Evolutionary conservation across 2,113 vertebrate genomes (phyloP), one percentile per base, ranked within the genome.

Genomic region (Aramus guarauna): DNA sequence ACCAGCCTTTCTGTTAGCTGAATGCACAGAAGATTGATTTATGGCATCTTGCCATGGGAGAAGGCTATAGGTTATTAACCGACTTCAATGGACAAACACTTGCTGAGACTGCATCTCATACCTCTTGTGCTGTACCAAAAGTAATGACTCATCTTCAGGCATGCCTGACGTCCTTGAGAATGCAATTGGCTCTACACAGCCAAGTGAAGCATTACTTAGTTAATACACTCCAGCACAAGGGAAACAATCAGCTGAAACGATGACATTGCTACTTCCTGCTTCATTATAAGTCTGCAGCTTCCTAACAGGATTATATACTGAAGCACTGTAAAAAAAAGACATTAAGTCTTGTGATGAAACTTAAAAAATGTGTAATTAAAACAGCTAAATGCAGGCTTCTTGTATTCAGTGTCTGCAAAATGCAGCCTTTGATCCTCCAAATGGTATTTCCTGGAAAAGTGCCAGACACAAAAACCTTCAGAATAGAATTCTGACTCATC

Each of bases 261-360:
- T 94, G 92, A 73, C 94, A 96, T 17, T 79, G 64, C 94, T 96
- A 30, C 95, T 96, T 97, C 81, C 84, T 93, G 92, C 79, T 95
- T 95, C 63, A 83, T 76, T 87, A 84, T 75, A 89, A 88, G 94
- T 62, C 94, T 87, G 43, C 68, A 86, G 72, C 47, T 93, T 93
- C 90, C 78, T 96, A 97, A 96, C 88, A 93, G 77, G 74, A 94
- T 90, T 96, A 96, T 85, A 84, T 36, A 83, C 77, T 95, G 92
- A 92, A 80, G 68, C 75, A 86, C 55, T 50, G n/a, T 45, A 66
- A 60, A 55, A 53, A 82, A 88, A 66, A 56, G n/a, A 69, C 50
- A 90, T 83, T 80, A 93, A 66, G 18, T 71, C 75, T 36, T 67
- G 52, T 16, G 36, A 85, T 36, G 41, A 94, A 93, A 88, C 39